Conservation (phyloP, 2,888 invertebrate species). For the Apotomis turbidana region DNA sequence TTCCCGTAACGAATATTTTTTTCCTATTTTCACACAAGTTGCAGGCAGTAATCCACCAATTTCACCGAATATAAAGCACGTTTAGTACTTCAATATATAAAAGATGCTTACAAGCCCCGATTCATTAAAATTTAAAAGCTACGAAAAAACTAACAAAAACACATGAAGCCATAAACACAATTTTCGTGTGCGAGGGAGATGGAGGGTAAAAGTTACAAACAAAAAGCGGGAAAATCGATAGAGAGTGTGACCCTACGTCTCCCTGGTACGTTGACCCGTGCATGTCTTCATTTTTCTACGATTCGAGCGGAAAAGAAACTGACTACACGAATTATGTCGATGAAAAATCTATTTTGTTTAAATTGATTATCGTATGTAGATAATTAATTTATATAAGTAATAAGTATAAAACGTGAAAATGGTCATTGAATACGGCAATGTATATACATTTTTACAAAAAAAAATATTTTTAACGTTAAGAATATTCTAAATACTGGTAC, state of each 20-base stretch:
- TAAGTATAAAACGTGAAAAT: too few relatives aligned
- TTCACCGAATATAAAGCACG: too few relatives aligned
- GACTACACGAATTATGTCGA: background rate
- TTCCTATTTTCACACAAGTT: too few relatives aligned
- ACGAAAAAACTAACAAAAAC: slow-evolving; percentile 6
- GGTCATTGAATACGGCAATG: too few relatives aligned
- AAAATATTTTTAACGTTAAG: too few relatives aligned
- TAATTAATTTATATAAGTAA: background rate
- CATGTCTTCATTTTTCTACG: slow-evolving; percentile 25
- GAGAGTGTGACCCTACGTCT: slow-evolving; percentile 46
- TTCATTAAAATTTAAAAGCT: background rate
- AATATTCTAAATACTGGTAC: too few relatives aligned
- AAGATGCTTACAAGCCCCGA: too few relatives aligned
- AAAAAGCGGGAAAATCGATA: slow-evolving; percentile 72
- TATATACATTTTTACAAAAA: too few relatives aligned
- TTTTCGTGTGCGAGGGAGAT: slow-evolving; percentile 38
- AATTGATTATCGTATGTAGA: background rate
- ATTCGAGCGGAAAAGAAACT: slow-evolving; percentile 9
- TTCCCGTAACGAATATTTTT: too few relatives aligned
- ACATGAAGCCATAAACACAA: slow-evolving; percentile 25
- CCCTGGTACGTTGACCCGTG: slow-evolving; percentile 40
- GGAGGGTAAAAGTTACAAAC: slow-evolving; percentile 58
- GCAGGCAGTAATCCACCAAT: too few relatives aligned
- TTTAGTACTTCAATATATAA: too few relatives aligned
- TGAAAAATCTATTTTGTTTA: background rate